Evolutionary conservation across 2,797 vertebrate genomes (phyloP).

Genomic region (Sebastiscus albofasciatus): DNA sequence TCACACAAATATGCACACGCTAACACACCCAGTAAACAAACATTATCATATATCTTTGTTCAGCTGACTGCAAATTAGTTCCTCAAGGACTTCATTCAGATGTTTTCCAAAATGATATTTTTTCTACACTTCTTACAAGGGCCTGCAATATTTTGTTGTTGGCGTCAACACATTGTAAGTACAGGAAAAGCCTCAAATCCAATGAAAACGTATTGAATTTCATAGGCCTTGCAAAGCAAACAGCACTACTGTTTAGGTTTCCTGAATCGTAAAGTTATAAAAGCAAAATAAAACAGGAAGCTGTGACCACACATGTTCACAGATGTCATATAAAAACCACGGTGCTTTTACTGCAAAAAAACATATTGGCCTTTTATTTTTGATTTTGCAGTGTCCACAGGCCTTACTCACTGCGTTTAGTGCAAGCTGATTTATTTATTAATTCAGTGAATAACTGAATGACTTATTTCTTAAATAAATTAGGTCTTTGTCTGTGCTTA

Average conservation of each 20-base stretch:
- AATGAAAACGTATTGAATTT: constrained; percentile 3
- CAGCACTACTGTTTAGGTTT: not conserved
- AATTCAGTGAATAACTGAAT: not conserved
- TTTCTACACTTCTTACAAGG: constrained; percentile 20
- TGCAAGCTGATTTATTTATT: not conserved
- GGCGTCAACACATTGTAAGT: not conserved
- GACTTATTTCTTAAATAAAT: not conserved
- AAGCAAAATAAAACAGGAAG: not conserved
- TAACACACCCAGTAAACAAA: constrained; percentile 68
- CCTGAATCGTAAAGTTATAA: not conserved
- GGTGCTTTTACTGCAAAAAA: not conserved
- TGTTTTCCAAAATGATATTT: constrained; percentile 31
- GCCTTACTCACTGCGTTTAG: not conserved
- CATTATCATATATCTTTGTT: constrained; percentile 75
- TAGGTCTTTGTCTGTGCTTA: not conserved
- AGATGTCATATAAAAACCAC: not conserved
- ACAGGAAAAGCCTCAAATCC: not conserved
- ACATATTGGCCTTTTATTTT: not conserved
- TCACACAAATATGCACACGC: constrained; percentile 42
- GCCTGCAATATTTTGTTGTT: constrained; percentile 10
- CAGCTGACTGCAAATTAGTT: constrained; percentile 65
- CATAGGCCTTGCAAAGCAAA: not conserved
- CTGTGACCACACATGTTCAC: not conserved
- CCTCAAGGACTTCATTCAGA: constrained; percentile 62
- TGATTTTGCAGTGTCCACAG: not conserved